Base-by-base conservation (phyloP, 2,113 vertebrate species). In the Gyps fulvus region DNA sequence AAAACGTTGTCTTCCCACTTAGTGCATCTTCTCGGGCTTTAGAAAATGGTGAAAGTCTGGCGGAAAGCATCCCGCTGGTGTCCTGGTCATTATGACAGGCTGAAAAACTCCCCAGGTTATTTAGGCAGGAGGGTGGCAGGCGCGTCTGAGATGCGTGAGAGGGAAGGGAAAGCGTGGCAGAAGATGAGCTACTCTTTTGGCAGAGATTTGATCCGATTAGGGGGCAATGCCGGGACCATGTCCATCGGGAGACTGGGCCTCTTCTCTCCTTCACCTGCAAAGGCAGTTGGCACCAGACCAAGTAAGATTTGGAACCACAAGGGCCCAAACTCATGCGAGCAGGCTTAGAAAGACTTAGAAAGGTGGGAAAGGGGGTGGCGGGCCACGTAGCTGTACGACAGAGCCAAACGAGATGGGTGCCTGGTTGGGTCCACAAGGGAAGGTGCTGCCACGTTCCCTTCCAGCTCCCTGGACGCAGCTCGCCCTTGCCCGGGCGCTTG, bases 121-220 rank as follows among this genome's bases (percentile, higher is more conserved):
- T 89, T 18, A 58, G 50, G 36, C 16, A 61, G 31, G 52, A 72
- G 34, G 3, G 21, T 55, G 19, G 20, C 13, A 85, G 29, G 25
- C 3, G 1, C 0, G 0, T 38, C 26, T 83, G 79, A 49, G 34
- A 27, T 45, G 8, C 0, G 0, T 34, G 66, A 84, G 42, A 73
- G 16, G 16, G 47, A 71, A 74, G 16, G 42, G 29, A 54, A 80
- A 69, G 16, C 1, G 3, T 31, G 32, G 43, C 54, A 83, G 26
- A 58, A 54, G 49, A 22, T 8, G 36, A 65, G 15, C 38, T 69
- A 16, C 38, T 59, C 13, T 49, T 79, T 59, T 0, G 0, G 27
- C 19, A 65, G 38, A 54, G 20, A 16, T 58, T 71, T 50, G 67
- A 23, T 55, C 32, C 0, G 0, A 13, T 70, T 16, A 2, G 2